phyloP scores from a whole-genome alignment of 2,888 invertebrate species.

The Oscheius sp. region DNA sequence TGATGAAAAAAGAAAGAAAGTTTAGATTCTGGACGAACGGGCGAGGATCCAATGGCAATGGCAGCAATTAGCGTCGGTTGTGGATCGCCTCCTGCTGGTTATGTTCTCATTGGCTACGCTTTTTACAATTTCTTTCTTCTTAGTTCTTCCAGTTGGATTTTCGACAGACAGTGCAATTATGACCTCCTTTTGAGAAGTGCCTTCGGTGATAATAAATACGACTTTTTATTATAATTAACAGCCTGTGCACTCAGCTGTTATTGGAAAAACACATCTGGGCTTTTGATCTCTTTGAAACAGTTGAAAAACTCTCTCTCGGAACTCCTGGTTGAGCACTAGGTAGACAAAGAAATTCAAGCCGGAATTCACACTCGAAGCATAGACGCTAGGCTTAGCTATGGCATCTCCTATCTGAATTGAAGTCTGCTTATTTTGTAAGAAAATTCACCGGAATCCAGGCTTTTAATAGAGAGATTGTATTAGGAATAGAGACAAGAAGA shows the following conservation, averaged over 20 bases:
- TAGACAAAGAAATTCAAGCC: slow-evolving; percentile 50
- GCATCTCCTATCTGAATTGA: slow-evolving; percentile 47
- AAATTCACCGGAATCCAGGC: slow-evolving; percentile 11
- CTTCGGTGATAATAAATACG: no score
- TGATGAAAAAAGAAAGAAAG: background rate
- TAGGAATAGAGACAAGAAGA: slow-evolving; percentile 51
- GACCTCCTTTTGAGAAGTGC: slow-evolving; percentile 10
- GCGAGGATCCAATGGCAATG: slow-evolving; percentile 67
- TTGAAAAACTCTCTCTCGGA: slow-evolving; percentile 39
- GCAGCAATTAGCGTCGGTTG: slow-evolving; percentile 65
- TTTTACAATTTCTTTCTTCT: slow-evolving; percentile 82
- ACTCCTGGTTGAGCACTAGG: slow-evolving; percentile 48
- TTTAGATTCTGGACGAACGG: slow-evolving; percentile 65
- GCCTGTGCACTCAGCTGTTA: no score
- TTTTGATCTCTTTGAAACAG: no score
- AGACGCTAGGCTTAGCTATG: slow-evolving; percentile 54
- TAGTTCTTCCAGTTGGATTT: slow-evolving; percentile 71
- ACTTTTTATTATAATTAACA: no score
- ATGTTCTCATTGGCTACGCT: slow-evolving; percentile 82
- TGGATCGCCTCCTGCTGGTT: slow-evolving; percentile 76
- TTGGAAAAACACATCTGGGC: no score
- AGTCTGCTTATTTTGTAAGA: background rate
- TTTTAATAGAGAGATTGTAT: slow-evolving; percentile 46
- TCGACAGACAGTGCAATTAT: background rate
- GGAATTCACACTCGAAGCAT: slow-evolving; percentile 54